phyloP scores from a whole-genome alignment of 2,113 vertebrate genomes.

The Psilopsiagon aymara region DNA sequence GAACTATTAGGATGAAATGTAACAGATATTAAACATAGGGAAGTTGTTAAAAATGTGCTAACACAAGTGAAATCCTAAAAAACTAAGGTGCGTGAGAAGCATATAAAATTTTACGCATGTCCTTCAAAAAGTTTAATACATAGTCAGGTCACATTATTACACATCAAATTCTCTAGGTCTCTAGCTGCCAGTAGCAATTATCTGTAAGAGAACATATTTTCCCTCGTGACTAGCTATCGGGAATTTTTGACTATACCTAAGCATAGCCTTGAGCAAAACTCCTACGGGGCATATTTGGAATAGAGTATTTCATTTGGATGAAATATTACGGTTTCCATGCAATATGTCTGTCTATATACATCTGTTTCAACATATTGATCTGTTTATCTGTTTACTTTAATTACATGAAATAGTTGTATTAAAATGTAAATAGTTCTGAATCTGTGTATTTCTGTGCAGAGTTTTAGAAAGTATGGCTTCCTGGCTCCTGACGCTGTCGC shows the following conservation, averaged over 20 bases:
- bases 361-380: constrained; percentile 80
- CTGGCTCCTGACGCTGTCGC: not conserved
- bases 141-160: constrained; percentile 89
- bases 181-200: constrained; percentile 94
- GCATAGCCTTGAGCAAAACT: constrained; percentile 87
- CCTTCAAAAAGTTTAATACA: constrained; percentile 92
- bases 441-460: constrained; percentile 24
- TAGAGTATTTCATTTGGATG: constrained; percentile 79
- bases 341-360: constrained; percentile 77
- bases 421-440: constrained; percentile 70
- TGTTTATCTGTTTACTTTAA: constrained; percentile 80
- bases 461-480: constrained; percentile 13
- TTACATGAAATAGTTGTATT: constrained; percentile 69
- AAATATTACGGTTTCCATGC: constrained; percentile 75
- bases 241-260: constrained; percentile 83
- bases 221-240: constrained; percentile 82
- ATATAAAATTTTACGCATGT: constrained; percentile 84
- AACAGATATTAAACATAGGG: constrained; percentile 68
- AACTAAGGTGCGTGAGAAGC: constrained; percentile 68
- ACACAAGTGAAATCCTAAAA: constrained; percentile 47
- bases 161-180: constrained; percentile 87
- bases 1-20: constrained; percentile 68
- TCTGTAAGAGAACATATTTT: constrained; percentile 91
- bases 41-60: constrained; percentile 76
- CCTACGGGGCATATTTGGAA: constrained; percentile 79